phyloP scores from a whole-genome alignment of 2,797 vertebrate genomes.

The Silurus aristotelis region DNA sequence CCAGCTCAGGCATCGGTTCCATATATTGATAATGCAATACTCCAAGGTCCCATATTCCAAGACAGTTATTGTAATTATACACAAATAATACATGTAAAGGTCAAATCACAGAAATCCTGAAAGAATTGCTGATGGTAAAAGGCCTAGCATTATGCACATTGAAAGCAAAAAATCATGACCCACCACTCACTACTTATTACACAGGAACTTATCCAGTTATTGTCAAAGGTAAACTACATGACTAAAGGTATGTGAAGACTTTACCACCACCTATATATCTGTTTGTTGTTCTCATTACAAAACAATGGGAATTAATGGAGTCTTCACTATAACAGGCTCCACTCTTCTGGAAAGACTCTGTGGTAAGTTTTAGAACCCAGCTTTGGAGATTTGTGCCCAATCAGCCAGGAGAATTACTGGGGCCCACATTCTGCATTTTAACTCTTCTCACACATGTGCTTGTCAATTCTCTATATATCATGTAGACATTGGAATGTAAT shows the following conservation, averaged over 20 bases:
- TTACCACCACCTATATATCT: background rate
- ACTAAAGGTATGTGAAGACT: background rate
- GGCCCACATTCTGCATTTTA: background rate
- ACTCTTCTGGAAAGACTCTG: background rate
- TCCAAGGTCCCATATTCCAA: background rate
- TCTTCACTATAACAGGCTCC: background rate
- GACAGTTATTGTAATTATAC: background rate
- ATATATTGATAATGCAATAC: background rate
- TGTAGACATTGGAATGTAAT: background rate
- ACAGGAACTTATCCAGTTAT: background rate
- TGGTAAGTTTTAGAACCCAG: background rate
- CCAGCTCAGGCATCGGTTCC: background rate
- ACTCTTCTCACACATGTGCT: background rate
- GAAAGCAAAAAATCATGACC: background rate
- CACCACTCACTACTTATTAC: background rate
- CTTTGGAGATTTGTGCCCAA: background rate
- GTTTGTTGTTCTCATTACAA: background rate
- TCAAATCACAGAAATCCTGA: background rate
- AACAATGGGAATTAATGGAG: background rate
- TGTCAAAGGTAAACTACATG: background rate
- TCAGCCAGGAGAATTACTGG: background rate
- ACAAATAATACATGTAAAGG: background rate
- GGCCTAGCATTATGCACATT: background rate
- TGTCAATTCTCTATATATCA: background rate
- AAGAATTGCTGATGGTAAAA: background rate